Base-by-base conservation (phyloP, 2,888 invertebrate genomes). In the Anoncus sp. region DNA sequence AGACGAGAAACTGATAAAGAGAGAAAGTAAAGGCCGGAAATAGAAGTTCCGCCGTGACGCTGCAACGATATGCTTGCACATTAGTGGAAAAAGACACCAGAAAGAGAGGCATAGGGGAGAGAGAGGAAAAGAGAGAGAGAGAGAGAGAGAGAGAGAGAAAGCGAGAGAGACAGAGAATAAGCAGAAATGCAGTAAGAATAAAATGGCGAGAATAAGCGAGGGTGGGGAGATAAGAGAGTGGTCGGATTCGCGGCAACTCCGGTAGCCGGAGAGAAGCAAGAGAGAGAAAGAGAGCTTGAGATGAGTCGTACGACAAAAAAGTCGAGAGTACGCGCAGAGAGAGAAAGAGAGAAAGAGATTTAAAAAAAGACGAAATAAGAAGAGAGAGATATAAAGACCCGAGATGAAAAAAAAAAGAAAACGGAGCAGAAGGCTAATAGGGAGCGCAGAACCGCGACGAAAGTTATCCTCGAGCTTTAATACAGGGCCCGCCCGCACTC, bases 371-470 rank as follows among this genome's bases (percentile, higher is more conserved):
- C 27, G 38, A 18, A 18, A 51, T 9, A 65, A 22, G 35, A 35
- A 20, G 20, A 35, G 27, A n/a, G 45, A 55, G 65, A 51, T 51
- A 22, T 53, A 62, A 60, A 60, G 59, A 51, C 45, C 31, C 20
- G 35, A 38, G 59, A n/a, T 7, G 18, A n/a, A 51, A 60, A 40
- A 60, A 69, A 72, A 63, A 40, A 18, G 14, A 57, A 51, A 75
- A 78, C 38, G 47, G 31, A 71, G 55, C 31, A 40, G 53, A 35
- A 62, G 70, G 66, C 71, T 78, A 75, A 78, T 78, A 75, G 78
- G 75, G 75, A 71, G 78, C 78, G 71, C 67, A 66, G 71, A 75
- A 78, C 78, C 75, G 78, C 75, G 75, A 78, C 78, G 78, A 78
- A 78, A 78, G 75, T 78, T 75, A 75, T 71, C 78, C 70, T 66